Percentiles rank a stretch among this genome's conserved stretches.
Conservation (phyloP, 2,113 vertebrate species). For the Rhombomys opimus region DNA sequence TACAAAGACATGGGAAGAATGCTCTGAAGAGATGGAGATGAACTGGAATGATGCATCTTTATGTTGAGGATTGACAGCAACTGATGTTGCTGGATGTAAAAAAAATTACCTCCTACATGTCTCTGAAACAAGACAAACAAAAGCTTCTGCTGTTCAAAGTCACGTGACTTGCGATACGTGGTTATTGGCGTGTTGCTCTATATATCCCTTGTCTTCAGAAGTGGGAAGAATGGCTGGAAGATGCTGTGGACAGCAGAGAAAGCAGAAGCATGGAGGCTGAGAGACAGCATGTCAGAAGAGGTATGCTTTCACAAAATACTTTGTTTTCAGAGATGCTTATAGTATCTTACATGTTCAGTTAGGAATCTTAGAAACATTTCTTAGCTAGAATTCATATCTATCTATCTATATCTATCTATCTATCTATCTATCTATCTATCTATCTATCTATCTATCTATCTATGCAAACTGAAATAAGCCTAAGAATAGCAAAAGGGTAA, state of each 20-base stretch:
- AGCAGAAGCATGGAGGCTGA: not conserved
- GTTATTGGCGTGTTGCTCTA: not conserved
- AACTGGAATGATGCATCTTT: not conserved
- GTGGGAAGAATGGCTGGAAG: not conserved
- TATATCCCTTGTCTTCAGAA: slow-evolving; percentile 6
- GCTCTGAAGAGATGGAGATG: not conserved
- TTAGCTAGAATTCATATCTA: not conserved
- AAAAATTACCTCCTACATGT: not conserved
- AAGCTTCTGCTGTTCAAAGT: not conserved
- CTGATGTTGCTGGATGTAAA: not conserved
- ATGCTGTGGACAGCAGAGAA: not conserved
- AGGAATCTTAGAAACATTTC: not conserved
- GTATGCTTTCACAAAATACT: not conserved
- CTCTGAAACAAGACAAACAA: not conserved
- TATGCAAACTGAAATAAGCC: not conserved
- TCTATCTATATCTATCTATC: not conserved
- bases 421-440: not conserved
- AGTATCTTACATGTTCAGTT: not conserved
- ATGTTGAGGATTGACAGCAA: not conserved
- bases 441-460: not conserved
- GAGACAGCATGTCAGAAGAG: not conserved
- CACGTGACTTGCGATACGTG: not conserved
- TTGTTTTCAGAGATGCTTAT: not conserved
- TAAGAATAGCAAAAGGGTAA: not conserved
- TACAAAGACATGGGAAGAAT: not conserved